Evolutionary conservation across 2,797 vertebrate genomes (phyloP).

Genomic region (Cheirogaleus major): DNA sequence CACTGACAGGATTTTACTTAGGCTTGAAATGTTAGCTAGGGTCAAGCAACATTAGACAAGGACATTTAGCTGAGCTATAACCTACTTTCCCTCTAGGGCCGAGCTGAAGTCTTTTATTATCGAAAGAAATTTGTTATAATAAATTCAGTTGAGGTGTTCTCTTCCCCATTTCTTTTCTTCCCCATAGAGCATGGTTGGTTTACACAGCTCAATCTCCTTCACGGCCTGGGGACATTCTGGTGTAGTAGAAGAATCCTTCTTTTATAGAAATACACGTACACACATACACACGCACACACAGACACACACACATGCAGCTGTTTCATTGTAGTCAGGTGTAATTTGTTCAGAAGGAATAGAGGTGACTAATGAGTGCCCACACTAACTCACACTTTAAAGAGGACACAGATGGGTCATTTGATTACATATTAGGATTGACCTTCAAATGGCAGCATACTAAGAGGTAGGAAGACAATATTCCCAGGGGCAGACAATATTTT

Average conservation of each 20-base stretch:
- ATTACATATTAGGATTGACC: slow-evolving; percentile 21
- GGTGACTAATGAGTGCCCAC: not conserved
- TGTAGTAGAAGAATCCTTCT: not conserved
- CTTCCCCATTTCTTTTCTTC: not conserved
- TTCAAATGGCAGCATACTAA: not conserved
- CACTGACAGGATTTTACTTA: slow-evolving; percentile 31
- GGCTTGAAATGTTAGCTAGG: slow-evolving; percentile 25
- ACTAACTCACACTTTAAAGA: slow-evolving; percentile 33
- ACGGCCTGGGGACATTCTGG: not conserved
- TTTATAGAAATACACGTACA: slow-evolving; percentile 22
- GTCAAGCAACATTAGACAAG: slow-evolving; percentile 53
- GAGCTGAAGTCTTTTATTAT: slow-evolving; percentile 63
- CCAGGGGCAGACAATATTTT: not conserved
- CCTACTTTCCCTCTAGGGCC: slow-evolving; percentile 23
- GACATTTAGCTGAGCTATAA: slow-evolving; percentile 12
- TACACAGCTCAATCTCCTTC: slow-evolving; percentile 52
- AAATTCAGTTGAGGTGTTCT: slow-evolving; percentile 33
- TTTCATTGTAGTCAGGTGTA: not conserved
- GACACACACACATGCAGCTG: not conserved
- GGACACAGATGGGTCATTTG: slow-evolving; percentile 29
- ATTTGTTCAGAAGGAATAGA: slow-evolving; percentile 43
- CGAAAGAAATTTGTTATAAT: slow-evolving; percentile 26
- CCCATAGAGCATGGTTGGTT: not conserved
- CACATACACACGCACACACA: not conserved
- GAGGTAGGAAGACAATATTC: not conserved